Evolutionary conservation across 2,888 invertebrate species (phyloP).

Genomic region (Xestia rhomboidea): DNA sequence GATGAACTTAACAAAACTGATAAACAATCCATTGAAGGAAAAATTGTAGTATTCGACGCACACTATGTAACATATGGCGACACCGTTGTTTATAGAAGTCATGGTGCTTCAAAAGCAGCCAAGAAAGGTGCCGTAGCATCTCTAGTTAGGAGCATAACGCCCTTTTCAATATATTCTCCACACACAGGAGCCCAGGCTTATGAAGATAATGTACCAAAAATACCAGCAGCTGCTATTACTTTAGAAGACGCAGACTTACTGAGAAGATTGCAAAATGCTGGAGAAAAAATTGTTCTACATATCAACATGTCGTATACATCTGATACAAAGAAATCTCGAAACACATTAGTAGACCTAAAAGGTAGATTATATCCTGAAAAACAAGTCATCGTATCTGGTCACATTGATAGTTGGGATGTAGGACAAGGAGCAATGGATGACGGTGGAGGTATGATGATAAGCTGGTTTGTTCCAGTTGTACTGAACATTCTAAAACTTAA

Average conservation of each 20-base stretch:
- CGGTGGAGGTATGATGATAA: slow-evolving; percentile 95
- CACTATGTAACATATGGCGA: slow-evolving; percentile 91
- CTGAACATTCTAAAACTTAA: slow-evolving; percentile 91
- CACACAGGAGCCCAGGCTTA: slow-evolving; percentile 94
- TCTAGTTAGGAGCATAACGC: slow-evolving; percentile 93
- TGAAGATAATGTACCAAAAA: slow-evolving; percentile 89
- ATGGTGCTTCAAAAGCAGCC: slow-evolving; percentile 92
- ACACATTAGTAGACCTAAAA: slow-evolving; percentile 92
- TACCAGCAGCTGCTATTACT: slow-evolving; percentile 94
- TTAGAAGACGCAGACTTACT: slow-evolving; percentile 94
- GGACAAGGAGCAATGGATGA: slow-evolving; percentile 97
- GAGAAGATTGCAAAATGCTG: slow-evolving; percentile 90
- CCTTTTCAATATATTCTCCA: slow-evolving; percentile 93
- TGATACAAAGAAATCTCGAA: slow-evolving; percentile 91
- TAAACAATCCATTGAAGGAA: slow-evolving; percentile 89
- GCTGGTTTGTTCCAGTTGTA: slow-evolving; percentile 93
- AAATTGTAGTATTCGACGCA: slow-evolving; percentile 94
- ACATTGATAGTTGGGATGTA: slow-evolving; percentile 97
- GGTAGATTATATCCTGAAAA: slow-evolving; percentile 86
- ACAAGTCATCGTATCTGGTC: slow-evolving; percentile 95
- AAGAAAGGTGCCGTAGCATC: slow-evolving; percentile 93
- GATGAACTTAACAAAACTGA: slow-evolving; percentile 91
- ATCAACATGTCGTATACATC: slow-evolving; percentile 92
- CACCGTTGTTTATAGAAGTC: slow-evolving; percentile 92
- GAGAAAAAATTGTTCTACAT: slow-evolving; percentile 82